phyloP scores from a whole-genome alignment of 2,113 vertebrate genomes.

The Pseudorectes ferrugineus region DNA sequence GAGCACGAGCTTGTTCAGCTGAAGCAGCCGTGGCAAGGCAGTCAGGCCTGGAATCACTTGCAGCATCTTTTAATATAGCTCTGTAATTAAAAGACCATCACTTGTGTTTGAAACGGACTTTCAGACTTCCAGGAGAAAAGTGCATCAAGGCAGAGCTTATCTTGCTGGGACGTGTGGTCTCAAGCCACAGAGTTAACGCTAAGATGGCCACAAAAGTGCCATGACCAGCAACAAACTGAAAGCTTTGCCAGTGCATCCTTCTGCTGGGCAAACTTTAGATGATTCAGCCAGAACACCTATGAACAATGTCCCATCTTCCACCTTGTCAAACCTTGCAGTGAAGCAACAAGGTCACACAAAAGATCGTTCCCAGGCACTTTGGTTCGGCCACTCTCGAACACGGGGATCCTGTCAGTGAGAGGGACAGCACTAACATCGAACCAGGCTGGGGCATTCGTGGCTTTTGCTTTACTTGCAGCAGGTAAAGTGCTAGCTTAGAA shows the following conservation, averaged over 20 bases:
- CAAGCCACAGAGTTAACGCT: neutral
- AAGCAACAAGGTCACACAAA: neutral
- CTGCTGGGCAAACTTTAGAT: neutral
- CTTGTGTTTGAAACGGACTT: neutral
- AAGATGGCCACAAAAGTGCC: neutral
- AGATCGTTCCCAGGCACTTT: neutral
- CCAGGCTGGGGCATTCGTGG: neutral
- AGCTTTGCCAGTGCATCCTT: neutral
- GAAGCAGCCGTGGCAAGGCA: neutral
- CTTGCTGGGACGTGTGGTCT: neutral
- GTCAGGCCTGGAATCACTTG: neutral
- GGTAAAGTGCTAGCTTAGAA: neutral
- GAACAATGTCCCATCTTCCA: neutral
- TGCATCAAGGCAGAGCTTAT: neutral
- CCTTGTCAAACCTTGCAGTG: neutral
- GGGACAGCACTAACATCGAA: neutral
- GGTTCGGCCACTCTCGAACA: accelerated
- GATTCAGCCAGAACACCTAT: neutral
- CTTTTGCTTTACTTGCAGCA: neutral
- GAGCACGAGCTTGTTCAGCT: neutral
- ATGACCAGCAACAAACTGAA: neutral
- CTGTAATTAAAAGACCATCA: neutral
- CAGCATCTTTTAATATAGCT: neutral
- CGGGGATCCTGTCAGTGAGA: neutral
- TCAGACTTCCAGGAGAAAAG: neutral